These are phyloP conservation scores for Sphaeramia orbicularis DNA, from an alignment of 2,797 vertebrate species.

Conservation along the genomic window DNA sequence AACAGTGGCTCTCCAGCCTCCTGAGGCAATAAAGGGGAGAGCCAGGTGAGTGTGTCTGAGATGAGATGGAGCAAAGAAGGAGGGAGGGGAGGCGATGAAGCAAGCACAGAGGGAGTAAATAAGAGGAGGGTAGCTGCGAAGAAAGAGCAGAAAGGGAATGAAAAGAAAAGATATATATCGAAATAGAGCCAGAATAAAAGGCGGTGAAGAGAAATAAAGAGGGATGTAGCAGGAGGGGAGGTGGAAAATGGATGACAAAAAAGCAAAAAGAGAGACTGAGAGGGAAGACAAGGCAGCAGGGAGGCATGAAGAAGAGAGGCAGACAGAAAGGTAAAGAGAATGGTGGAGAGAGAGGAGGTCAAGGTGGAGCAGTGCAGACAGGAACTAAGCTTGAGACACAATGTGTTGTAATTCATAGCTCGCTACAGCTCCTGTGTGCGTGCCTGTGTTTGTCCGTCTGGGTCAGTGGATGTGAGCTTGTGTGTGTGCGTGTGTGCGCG, in stretches of 20 bases:
- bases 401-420: slow-evolving; percentile 98
- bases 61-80: slow-evolving; percentile 78
- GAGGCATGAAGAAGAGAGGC: slow-evolving; percentile 69
- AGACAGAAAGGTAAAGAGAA: slow-evolving; percentile 70
- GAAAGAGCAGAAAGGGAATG: slow-evolving; percentile 64
- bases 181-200: slow-evolving; percentile 73
- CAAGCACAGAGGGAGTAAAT: slow-evolving; percentile 71
- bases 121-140: slow-evolving; percentile 66
- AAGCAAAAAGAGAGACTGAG: slow-evolving; percentile 36
- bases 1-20: slow-evolving; percentile 81
- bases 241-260: slow-evolving; percentile 56
- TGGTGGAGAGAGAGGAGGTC: slow-evolving; percentile 67
- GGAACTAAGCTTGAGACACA: slow-evolving; percentile 84
- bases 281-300: slow-evolving; percentile 60
- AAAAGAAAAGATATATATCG: slow-evolving; percentile 71
- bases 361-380: slow-evolving; percentile 82
- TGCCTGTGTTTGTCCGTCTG: slow-evolving; percentile 77
- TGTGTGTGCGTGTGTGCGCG: slow-evolving; percentile 22
- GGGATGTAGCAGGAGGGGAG: slow-evolving; percentile 51
- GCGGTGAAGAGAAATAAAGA: slow-evolving; percentile 62
- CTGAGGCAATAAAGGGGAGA: slow-evolving; percentile 87
- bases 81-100: slow-evolving; percentile 52
- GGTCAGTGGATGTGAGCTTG: slow-evolving; percentile 65
- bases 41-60: slow-evolving; percentile 92
- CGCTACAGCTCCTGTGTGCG: slow-evolving; percentile 81